Base-by-base conservation (phyloP, 1,140 invertebrate species). In the Cheumatopsyche charites region DNA sequence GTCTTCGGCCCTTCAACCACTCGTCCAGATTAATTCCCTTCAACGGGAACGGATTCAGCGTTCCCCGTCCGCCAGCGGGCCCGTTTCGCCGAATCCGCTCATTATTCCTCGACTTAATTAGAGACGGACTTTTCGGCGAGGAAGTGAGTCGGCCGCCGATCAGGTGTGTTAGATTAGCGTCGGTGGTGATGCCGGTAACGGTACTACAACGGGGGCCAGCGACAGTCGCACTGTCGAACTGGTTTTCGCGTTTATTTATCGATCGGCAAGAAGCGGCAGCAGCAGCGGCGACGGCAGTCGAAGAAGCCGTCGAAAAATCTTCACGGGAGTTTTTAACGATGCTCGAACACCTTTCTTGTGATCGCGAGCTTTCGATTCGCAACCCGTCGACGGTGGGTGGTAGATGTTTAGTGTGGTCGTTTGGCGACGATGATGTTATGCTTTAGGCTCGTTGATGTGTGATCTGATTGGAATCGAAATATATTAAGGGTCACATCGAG, bases 221-320 rank as follows among this genome's bases (percentile, higher is more conserved):
- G 63, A 43, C 73, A 68, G 65, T 69, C 62, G 26, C 61, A 70
- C 55, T 69, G 73, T 72, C 67, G 65, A 75, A 75, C 70, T 63
- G 71, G 73, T 75, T 72, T 72, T 62, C 21, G 36, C 45, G 68
- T 65, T 75, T 75, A 75, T 72, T 70, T 72, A 70, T 72, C 73
- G 70, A 25, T 58, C 49, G 42, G 47, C 29, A 36, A 36, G n/a
- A n/a, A n/a, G n/a, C 65, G 26, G 43, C 21, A 66, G 62, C 62
- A 45, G 42, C 15, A 55, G 62, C 36, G 23, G 62, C 62, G 45
- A 13, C 21, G 19, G 63, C 63, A 45, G 36, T 26, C 15, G n/a
- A 7, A 15, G 23, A 15, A 26, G 43, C 42, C 43, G 29, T 36
- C 29, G 29, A 36, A 36, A 36, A 36, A 36, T 36, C 29, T 36